A percentile compares a stretch with the other conserved stretches of the same genome.
phyloP scores from a whole-genome alignment of 2,113 vertebrate species.

The Lanius collurio region DNA sequence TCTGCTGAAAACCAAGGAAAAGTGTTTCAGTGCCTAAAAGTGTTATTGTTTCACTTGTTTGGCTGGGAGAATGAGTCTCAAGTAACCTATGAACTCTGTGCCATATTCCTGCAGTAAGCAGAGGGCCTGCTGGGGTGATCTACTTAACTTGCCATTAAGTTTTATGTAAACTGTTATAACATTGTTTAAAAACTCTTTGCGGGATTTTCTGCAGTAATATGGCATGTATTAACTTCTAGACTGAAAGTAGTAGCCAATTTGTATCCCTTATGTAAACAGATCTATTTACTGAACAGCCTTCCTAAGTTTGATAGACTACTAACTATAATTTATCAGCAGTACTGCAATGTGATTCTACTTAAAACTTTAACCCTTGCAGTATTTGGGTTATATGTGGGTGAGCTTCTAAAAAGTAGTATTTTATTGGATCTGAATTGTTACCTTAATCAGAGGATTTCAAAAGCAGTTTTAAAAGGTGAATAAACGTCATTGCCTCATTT shows the following conservation, averaged over 20 bases:
- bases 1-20: conserved; percentile 33
- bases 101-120: conserved; percentile 26
- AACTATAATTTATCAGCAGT: not conserved
- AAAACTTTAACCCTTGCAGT: not conserved
- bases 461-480: conserved; percentile 1
- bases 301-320: not conserved
- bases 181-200: not conserved
- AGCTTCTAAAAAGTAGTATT: not conserved
- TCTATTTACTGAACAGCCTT: not conserved
- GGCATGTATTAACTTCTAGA: not conserved
- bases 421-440: not conserved
- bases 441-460: conserved; percentile 2
- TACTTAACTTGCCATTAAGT: conserved; percentile 41
- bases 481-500: conserved; percentile 38
- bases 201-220: not conserved
- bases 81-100: conserved; percentile 47
- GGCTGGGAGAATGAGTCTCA: conserved; percentile 34
- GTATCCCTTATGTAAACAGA: not conserved
- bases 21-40: conserved; percentile 18
- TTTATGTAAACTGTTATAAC: conserved; percentile 51
- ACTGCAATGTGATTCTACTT: not conserved
- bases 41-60: conserved; percentile 46
- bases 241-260: conserved; percentile 25
- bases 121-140: conserved; percentile 21
- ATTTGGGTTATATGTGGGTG: not conserved